Evolutionary conservation across 2,888 invertebrate genomes (phyloP).

Genomic region (Ophion slaviceki): DNA sequence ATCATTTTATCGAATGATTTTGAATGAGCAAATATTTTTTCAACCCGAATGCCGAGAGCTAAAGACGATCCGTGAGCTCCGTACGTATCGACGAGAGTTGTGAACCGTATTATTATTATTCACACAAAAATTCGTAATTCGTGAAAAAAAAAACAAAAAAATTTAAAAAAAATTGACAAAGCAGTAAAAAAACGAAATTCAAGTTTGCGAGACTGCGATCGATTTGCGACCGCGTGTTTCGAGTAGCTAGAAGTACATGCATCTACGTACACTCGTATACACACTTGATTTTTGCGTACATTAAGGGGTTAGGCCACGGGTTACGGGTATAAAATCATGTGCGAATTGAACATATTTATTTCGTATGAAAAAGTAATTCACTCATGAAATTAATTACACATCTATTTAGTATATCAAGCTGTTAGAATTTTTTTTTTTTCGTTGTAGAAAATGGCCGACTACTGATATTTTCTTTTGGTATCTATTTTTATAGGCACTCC

Average conservation of each 20-base stretch:
- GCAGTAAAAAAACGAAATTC: slow-evolving; percentile 7
- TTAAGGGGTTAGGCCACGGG: background rate
- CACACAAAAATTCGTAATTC: slow-evolving; percentile 59
- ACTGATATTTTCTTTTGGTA: too few species aligned
- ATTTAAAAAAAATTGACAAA: slow-evolving; percentile 14
- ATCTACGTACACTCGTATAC: slow-evolving; percentile 36
- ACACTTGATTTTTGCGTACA: slow-evolving; percentile 53
- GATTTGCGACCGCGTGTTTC: slow-evolving; percentile 57
- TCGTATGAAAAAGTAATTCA: too few species aligned
- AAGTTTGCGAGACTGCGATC: slow-evolving; percentile 30
- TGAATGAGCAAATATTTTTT: too few species aligned
- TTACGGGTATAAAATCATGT: too few species aligned
- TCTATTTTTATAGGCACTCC: too few species aligned
- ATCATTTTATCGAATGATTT: too few species aligned
- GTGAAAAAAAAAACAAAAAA: slow-evolving; percentile 27
- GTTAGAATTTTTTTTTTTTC: too few species aligned
- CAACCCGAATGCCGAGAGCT: background rate
- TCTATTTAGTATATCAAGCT: too few species aligned
- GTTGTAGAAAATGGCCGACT: too few species aligned
- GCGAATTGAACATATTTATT: too few species aligned
- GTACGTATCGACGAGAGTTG: slow-evolving; percentile 53
- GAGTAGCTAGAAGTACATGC: slow-evolving; percentile 59
- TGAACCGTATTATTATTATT: slow-evolving; percentile 52
- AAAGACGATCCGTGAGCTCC: slow-evolving; percentile 25
- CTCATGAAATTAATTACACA: too few species aligned